Base-by-base conservation (phyloP, 2,797 vertebrate species). In the Halcyon smyrnensis region DNA sequence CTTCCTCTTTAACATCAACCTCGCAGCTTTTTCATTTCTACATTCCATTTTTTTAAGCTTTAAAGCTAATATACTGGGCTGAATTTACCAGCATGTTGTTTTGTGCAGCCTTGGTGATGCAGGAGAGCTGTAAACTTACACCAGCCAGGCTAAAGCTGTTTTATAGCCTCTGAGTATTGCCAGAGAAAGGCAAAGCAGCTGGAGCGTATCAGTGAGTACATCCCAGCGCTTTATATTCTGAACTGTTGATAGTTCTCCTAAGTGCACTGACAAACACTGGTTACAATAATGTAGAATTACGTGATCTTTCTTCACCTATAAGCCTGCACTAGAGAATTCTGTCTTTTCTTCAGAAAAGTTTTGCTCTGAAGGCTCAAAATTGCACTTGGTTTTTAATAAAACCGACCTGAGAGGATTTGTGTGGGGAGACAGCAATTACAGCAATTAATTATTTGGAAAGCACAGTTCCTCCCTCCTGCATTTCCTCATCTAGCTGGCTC, bases 401-500 rank as follows among this genome's bases (percentile, higher is more conserved):
- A 62, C 43, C 82, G 51, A 91, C 65, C 76, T 78, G 63, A 57
- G 65, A 71, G 28, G 19, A 27, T 93, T 81, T 75, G n/a, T 64
- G 17, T 18, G 1, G 11, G 37, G 57, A 87, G 73, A 67, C 17
- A 79, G 57, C 62, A 94, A 91, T 83, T 86, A 65, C 12, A 88
- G 53, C 24, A 79, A 84, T 93, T 93, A 90, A 84, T 94, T 92
- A 92, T 69, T 91, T 91, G 67, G 59, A 82, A 94, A 81, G 48
- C 78, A 45, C 53, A 51, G 19, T 51, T 92, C 69, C 43, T 86
- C 54, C 36, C 30, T 78, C 62, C 50, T 86, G 34, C 19, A 39
- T 92, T 93, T 95, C 27, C 54, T 94, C 65, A 54, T 71, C 51
- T 78, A 34, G 23, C 30, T 85, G 41, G 9, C 83, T 91, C 84